Evolutionary conservation across 2,888 invertebrate species (phyloP).

Genomic region (Dromius quadrimaculatus): DNA sequence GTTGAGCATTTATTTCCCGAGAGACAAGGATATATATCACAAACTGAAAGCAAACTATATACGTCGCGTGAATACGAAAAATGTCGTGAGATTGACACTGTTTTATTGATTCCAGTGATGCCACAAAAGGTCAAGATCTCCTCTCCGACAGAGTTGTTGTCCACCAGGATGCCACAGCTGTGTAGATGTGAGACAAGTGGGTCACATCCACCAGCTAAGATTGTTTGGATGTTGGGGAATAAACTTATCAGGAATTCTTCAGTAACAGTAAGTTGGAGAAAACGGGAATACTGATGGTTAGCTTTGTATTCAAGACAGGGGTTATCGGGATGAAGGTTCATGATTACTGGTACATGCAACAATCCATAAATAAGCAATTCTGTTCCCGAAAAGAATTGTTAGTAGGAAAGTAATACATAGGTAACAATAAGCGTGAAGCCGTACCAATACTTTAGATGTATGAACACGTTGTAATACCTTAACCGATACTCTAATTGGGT

Average conservation of each 20-base stretch:
- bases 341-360: no score
- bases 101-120: conserved; percentile 73
- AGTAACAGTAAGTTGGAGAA: conserved; percentile 72
- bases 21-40: conserved; percentile 41
- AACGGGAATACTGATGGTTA: no score
- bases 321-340: no score
- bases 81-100: conserved; percentile 40
- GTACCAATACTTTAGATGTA: no score
- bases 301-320: no score
- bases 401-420: no score
- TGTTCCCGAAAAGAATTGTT: no score
- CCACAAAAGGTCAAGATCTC: conserved; percentile 82
- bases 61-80: conserved; percentile 34
- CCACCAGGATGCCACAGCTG: conserved; percentile 80
- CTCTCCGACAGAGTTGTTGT: conserved; percentile 77
- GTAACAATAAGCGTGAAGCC: no score
- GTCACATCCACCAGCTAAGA: conserved; percentile 85
- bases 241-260: conserved; percentile 74
- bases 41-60: conserved; percentile 39
- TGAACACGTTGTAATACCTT: no score
- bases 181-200: conserved; percentile 85
- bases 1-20: conserved; percentile 43
- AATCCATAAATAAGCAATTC: no score
- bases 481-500: no score
- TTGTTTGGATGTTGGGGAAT: conserved; percentile 84